Evolutionary conservation across 2,888 invertebrate species (phyloP), one percentile per base, ranked within the genome.

Genomic region (Sphaerophoria rueppellii): DNA sequence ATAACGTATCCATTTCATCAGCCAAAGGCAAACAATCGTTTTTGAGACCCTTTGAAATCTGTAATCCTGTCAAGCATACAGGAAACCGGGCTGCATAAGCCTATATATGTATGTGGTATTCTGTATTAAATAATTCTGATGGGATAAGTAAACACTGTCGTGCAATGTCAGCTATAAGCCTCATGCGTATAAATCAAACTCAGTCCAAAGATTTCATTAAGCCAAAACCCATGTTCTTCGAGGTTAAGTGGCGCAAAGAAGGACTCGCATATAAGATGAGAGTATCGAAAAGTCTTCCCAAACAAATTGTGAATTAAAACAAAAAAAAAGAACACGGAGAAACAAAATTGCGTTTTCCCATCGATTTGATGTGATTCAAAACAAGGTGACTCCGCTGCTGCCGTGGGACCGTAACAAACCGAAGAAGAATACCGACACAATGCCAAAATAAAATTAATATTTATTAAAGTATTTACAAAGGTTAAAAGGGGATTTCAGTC

Each of bases 381-480:
- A 50, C 71, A 63, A 70, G 58, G 58, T 14, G 60, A 35, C 37
- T 48, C 35, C 58, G 52, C 54, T 6, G 40, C 52, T 40, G 40
- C 54, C n/a, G 67, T 32, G 48, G 71, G 55, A 80, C 74, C 75
- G 65, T 71, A 80, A 80, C 79, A 75, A 74, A 71, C 55, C 82
- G 63, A 65, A 78, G 79, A 74, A 58, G 60, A 48, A 70, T 61
- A 81, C 85, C 73, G 48, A 35, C 54, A 40, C 69, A 77, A 76
- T 70, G 73, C 61, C 70, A 70, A 67, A 77, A 77, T 72, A 81
- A 85, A 85, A 85, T 85, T 85, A 85, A 85, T 85, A 85, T 85
- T 85, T 85, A 85, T 85, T 85, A 85, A 85, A 81, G 85, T 80
- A 81, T 85, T 81, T 85, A 77, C 85, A 32, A 70, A 81, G 80